Base-by-base conservation (phyloP, 2,113 vertebrate genomes). In the Typhlomys cinereus region DNA sequence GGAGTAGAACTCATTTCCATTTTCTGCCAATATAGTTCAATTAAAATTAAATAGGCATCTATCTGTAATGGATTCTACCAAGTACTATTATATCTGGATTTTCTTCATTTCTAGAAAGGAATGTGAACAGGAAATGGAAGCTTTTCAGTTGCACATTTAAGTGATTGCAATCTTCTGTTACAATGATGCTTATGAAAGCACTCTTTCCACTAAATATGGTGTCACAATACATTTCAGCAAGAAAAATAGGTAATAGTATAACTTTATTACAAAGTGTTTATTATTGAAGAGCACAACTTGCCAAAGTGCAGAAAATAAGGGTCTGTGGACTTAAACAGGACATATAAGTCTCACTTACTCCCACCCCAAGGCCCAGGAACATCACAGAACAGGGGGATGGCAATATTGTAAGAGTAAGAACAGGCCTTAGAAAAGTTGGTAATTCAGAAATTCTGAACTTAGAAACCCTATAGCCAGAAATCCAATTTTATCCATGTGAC, bases 21-120 rank as follows among this genome's bases (percentile, higher is more conserved):
- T 95, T 93, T 92, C 41, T 93, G 23, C 83, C 41, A 61, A 46
- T 85, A 95, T 73, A 71, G 88, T 76, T 67, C 6, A n/a, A 73
- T 73, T 85, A 93, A 73, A 85, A 71, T 52, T 88, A 92, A 67
- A 85, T 27, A 29, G 12, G 21, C 11, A 73, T 76, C 50, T 85
- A 67, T 88, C n/a, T 85, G 3, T 52, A 94, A 39, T 79, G 41
- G 13, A 76, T 17, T 93, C 4, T 88, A 21, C 41, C 69, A 92
- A 67, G n/a, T 1, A 20, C 20, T 74, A 61, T 34, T 9, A 62
- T 83, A 3, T 70, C 15, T 69, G 3, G 61, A 3, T 73, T 75
- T 90, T 48, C 2, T 70, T 85, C 59, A 18, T 70, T 91, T 34
- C 31, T 92, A 46, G 61, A 81, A 81, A 59, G 39, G 69, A 85